These are phyloP conservation scores for Condylura cristata DNA, from an alignment of 2,113 vertebrate genomes.

Conservation along the genomic window DNA sequence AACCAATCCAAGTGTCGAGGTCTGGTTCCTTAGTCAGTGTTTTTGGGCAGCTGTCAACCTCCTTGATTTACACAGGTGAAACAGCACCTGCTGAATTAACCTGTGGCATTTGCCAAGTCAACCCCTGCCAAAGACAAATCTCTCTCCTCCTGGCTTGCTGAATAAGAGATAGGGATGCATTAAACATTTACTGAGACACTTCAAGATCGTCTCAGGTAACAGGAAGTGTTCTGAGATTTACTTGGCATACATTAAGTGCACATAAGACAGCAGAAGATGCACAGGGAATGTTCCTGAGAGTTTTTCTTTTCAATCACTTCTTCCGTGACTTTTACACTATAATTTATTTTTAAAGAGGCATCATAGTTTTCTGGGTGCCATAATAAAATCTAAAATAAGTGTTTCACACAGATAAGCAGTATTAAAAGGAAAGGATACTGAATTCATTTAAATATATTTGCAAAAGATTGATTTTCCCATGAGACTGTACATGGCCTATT, in stretches of 20 bases:
- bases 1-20: background rate
- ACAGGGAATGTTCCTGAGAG: constrained; percentile 76
- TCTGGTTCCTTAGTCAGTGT: constrained; percentile 27
- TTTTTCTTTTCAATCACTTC: constrained; percentile 77
- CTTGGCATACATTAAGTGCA: constrained; percentile 80
- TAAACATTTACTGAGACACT: constrained; percentile 79
- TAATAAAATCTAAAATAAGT: constrained; percentile 80
- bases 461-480: constrained; percentile 81
- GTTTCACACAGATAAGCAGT: constrained; percentile 67
- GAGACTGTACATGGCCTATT: constrained; percentile 72
- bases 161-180: constrained; percentile 67
- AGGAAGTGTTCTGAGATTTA: constrained; percentile 82
- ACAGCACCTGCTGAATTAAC: constrained; percentile 45
- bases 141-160: constrained; percentile 52
- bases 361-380: constrained; percentile 71
- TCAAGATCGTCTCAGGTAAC: constrained; percentile 77
- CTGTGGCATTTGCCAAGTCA: constrained; percentile 58
- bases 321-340: constrained; percentile 81
- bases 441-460: constrained; percentile 87
- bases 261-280: constrained; percentile 81
- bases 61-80: constrained; percentile 19
- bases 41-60: background rate
- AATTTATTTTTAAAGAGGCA: constrained; percentile 88
- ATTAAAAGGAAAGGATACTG: constrained; percentile 84
- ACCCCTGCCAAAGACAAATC: constrained; percentile 44